These are phyloP conservation scores for Drosophila serrata DNA, from an alignment of 1,140 invertebrate species.

Conservation along the genomic window DNA sequence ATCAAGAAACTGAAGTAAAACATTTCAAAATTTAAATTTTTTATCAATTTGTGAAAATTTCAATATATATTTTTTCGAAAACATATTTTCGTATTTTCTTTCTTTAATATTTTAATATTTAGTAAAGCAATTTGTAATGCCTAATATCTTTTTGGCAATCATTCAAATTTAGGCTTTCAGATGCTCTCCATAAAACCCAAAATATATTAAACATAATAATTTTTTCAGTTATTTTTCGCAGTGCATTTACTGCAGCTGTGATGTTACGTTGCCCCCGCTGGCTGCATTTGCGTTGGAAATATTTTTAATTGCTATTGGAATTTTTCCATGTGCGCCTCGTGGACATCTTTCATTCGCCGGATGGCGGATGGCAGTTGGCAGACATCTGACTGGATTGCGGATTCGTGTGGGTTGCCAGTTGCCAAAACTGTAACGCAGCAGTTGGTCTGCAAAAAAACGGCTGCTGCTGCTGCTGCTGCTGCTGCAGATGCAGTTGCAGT, in stretches of 20 bases:
- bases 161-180: no score
- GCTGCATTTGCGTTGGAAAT: constrained; percentile 80
- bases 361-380: constrained; percentile 13
- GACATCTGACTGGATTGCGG: constrained; percentile 9
- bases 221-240: no score
- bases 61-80: no score
- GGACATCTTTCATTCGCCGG: constrained; percentile 75
- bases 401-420: constrained; percentile 68
- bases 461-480: background rate
- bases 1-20: no score
- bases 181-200: no score
- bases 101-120: no score
- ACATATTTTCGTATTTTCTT: no score
- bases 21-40: no score
- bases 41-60: no score
- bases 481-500: constrained; percentile 43
- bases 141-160: no score
- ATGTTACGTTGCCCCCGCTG: constrained; percentile 24
- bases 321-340: constrained; percentile 70
- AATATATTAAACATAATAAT: no score
- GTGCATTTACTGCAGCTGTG: constrained; percentile 48
- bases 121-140: no score
- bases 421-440: constrained; percentile 71
- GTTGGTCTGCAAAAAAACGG: constrained; percentile 10
- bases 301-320: constrained; percentile 83